Evolutionary conservation across 2,113 vertebrate species (phyloP).

Genomic region (Scartelaos histophorus): DNA sequence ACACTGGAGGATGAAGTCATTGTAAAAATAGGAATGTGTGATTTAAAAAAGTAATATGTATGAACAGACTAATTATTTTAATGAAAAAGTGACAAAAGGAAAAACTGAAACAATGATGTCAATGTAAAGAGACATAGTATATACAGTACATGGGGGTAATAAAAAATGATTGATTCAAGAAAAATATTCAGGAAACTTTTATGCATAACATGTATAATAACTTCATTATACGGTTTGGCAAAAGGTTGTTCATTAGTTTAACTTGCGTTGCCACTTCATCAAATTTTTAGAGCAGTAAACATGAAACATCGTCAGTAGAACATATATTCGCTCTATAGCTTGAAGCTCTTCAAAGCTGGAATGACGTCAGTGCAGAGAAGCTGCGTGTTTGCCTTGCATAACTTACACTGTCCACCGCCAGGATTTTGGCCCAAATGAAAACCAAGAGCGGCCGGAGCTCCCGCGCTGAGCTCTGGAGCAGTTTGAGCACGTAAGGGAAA

Average conservation of each 20-base stretch:
- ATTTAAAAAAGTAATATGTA: too few species aligned
- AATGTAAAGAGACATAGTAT: background rate
- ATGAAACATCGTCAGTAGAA: background rate
- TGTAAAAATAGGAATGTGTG: too few species aligned
- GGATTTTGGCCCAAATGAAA: constrained; percentile 99
- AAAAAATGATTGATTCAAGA: background rate
- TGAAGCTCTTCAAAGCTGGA: background rate
- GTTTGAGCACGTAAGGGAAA: constrained; percentile 96
- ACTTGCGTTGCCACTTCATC: background rate
- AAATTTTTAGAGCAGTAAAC: background rate
- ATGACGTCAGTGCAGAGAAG: background rate
- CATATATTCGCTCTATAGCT: background rate
- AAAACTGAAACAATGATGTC: background rate
- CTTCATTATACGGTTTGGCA: background rate
- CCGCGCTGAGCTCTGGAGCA: constrained; percentile 95
- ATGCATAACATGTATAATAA: too few species aligned
- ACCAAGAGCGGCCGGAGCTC: constrained; percentile 94
- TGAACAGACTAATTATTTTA: too few species aligned
- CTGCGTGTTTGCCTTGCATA: background rate
- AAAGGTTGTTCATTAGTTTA: background rate
- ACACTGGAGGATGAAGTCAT: too few species aligned
- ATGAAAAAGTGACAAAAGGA: too few species aligned
- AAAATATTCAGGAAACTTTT: background rate
- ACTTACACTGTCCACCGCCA: constrained; percentile 98
- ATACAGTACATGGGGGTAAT: background rate